These are phyloP conservation scores for Apodemus sylvaticus DNA, from an alignment of 2,113 vertebrate species.

Conservation along the genomic window DNA sequence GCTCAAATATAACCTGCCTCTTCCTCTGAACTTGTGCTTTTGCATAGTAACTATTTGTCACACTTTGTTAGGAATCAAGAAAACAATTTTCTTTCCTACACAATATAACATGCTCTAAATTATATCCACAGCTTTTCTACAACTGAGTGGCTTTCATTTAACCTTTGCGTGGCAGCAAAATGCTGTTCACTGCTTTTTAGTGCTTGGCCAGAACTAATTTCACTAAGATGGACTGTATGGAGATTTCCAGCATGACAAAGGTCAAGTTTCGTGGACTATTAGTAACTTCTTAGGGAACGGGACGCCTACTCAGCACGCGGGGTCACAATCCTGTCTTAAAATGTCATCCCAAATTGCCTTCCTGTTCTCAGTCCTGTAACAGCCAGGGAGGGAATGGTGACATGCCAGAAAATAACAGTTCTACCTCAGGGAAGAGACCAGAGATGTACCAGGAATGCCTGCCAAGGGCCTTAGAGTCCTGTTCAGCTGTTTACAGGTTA, in stretches of 20 bases:
- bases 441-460: fast-evolving
- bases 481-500: neutral
- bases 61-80: slow-evolving; percentile 32
- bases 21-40: slow-evolving; percentile 19
- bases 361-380: fast-evolving
- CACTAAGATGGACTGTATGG: neutral
- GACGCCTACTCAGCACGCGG: neutral
- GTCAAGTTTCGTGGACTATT: neutral
- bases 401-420: neutral
- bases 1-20: neutral
- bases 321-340: neutral
- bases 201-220: slow-evolving; percentile 6
- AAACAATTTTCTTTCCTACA: slow-evolving; percentile 52
- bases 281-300: neutral
- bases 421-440: neutral
- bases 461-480: neutral
- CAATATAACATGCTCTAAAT: slow-evolving; percentile 36
- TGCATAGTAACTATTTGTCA: slow-evolving; percentile 39
- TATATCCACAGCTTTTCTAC: neutral
- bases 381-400: fast-evolving
- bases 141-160: neutral
- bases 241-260: neutral
- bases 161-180: slow-evolving; percentile 23
- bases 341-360: neutral
- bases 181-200: neutral